Evolutionary conservation across 2,113 vertebrate genomes (phyloP).

Genomic region (Campylomormyrus tamandua): DNA sequence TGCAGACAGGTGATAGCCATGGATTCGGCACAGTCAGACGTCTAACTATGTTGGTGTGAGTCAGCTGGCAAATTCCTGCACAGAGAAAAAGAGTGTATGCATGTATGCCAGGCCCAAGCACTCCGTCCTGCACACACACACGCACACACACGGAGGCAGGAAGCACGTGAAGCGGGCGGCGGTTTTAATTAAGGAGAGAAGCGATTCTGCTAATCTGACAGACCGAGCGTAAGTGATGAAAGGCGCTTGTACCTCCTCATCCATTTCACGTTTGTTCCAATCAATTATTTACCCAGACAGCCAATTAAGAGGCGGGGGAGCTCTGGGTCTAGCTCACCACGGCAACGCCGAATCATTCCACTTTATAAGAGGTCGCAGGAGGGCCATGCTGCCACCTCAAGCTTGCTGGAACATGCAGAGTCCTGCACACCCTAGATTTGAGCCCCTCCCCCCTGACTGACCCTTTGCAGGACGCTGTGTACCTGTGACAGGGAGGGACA

Average conservation of each 20-base stretch:
- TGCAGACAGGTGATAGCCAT: background rate
- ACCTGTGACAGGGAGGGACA: background rate
- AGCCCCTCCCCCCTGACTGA: background rate
- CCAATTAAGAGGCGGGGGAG: slow-evolving; percentile 58
- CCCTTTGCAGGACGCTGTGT: background rate
- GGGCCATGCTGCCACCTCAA: background rate
- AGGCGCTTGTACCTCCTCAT: slow-evolving; percentile 69
- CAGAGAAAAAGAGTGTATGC: background rate
- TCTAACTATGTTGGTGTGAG: background rate
- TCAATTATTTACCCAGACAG: slow-evolving; percentile 75
- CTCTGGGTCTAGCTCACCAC: background rate
- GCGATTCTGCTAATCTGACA: slow-evolving; percentile 12
- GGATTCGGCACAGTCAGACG: background rate
- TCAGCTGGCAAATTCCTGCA: background rate
- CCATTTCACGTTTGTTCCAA: slow-evolving; percentile 74
- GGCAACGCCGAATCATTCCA: background rate
- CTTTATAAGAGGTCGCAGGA: background rate
- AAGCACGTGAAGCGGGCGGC: background rate
- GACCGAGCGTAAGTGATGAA: slow-evolving; percentile 60
- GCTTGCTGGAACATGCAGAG: background rate
- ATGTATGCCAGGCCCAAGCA: background rate
- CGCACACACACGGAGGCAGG: background rate
- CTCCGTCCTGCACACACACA: background rate
- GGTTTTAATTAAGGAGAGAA: slow-evolving; percentile 9
- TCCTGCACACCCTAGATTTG: background rate